Percentiles rank a stretch among this genome's conserved stretches.
Evolutionary conservation across 2,888 invertebrate genomes (phyloP).

Genomic region (Arctia plantaginis): DNA sequence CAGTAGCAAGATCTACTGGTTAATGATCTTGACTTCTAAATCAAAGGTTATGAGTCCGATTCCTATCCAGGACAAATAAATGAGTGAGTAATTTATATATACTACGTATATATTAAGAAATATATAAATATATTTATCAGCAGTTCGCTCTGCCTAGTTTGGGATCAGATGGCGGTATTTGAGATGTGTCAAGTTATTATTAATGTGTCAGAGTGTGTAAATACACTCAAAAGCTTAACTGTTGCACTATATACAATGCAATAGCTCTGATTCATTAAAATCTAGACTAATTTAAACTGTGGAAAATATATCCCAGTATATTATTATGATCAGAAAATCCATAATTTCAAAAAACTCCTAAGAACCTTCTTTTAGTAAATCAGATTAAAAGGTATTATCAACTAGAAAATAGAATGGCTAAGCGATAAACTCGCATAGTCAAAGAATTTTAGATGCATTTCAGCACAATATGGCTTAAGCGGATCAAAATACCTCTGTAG

Average conservation of each 20-base stretch:
- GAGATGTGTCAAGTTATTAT: neutral
- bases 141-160: neutral
- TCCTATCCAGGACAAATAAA: neutral
- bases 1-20: neutral
- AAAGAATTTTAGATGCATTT: conserved; percentile 56
- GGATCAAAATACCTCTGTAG: conserved; percentile 54
- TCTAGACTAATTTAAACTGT: no score
- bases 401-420: conserved; percentile 15
- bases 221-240: no score
- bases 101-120: neutral
- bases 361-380: neutral
- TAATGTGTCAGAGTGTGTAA: neutral
- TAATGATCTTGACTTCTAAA: neutral
- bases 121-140: neutral
- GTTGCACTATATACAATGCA: no score
- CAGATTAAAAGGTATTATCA: neutral
- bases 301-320: no score
- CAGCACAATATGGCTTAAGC: conserved; percentile 48
- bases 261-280: no score
- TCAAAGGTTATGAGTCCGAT: neutral
- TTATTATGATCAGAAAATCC: neutral
- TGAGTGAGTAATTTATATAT: no score
- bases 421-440: conserved; percentile 47
- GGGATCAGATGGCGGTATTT: neutral
- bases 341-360: neutral